Evolutionary conservation across 2,888 invertebrate species (phyloP).

Genomic region (Trachelus troglodyta): DNA sequence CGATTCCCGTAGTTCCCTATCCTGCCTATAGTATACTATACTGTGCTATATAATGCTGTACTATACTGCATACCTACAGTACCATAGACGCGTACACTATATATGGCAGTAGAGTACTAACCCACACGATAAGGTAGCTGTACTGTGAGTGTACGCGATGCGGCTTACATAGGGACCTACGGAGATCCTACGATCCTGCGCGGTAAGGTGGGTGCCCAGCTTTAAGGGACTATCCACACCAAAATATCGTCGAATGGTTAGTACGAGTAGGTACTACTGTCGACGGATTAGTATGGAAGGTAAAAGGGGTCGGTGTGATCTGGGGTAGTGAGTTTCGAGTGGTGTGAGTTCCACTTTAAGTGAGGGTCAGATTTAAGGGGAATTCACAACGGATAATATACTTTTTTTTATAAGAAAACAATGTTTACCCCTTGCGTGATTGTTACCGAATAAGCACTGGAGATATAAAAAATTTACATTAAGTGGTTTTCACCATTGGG

Average conservation of each 20-base stretch:
- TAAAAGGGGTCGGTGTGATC: not conserved
- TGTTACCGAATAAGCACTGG: not conserved
- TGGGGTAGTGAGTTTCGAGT: not conserved
- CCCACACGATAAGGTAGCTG: not conserved
- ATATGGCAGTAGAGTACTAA: slow-evolving; percentile 22
- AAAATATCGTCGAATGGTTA: slow-evolving; percentile 16
- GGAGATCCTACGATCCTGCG: slow-evolving; percentile 53
- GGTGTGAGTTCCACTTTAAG: not conserved
- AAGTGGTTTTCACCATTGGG: not conserved
- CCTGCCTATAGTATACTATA: not conserved
- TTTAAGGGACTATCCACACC: slow-evolving; percentile 20
- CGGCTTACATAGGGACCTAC: slow-evolving; percentile 11
- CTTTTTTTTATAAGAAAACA: not conserved
- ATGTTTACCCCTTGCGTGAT: not conserved
- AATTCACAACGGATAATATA: not conserved
- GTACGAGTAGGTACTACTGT: not conserved
- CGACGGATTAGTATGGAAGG: not conserved
- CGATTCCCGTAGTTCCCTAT: not conserved
- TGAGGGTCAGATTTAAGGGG: not conserved
- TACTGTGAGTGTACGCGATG: not conserved
- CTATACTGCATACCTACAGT: slow-evolving; percentile 11
- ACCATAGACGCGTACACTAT: slow-evolving; percentile 26
- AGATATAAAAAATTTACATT: not conserved
- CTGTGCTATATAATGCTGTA: not conserved
- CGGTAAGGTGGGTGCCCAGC: slow-evolving; percentile 18